phyloP scores from a whole-genome alignment of 2,888 invertebrate species.

The Anthrax anthrax region DNA sequence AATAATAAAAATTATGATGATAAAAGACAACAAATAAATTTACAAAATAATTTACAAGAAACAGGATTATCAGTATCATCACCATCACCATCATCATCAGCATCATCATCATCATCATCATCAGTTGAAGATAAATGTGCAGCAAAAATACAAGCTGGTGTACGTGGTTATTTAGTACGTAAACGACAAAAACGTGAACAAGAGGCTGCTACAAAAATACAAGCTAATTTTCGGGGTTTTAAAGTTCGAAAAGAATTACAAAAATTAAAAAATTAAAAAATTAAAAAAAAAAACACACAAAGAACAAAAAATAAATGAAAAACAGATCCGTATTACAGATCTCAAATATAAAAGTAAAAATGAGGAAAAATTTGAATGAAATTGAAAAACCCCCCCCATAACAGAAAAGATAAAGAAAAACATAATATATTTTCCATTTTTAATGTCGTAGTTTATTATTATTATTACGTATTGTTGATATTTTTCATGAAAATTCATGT shows the following conservation, averaged over 20 bases:
- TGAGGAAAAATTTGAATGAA: no score
- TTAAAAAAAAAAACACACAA: background rate
- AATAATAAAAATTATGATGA: constrained; percentile 2
- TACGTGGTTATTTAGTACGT: constrained; percentile 30
- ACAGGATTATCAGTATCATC: background rate
- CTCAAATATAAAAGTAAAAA: no score
- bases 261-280: constrained; percentile 20
- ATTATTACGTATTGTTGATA: no score
- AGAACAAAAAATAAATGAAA: no score
- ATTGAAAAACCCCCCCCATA: no score
- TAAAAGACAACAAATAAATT: background rate
- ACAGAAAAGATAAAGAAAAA: no score
- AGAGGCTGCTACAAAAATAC: constrained; percentile 35
- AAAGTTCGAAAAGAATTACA: constrained; percentile 30
- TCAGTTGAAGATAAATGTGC: constrained; percentile 27
- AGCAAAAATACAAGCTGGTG: constrained; percentile 31
- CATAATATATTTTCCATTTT: no score
- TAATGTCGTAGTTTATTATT: no score
- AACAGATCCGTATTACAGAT: no score
- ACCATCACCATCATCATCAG: constrained; percentile 10
- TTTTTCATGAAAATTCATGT: no score
- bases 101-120: constrained; percentile 13
- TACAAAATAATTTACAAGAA: no score
- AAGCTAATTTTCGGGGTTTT: constrained; percentile 35
- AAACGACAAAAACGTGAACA: constrained; percentile 29